Evolutionary conservation across 2,888 invertebrate species (phyloP).

Genomic region (Thereva nobilitata): DNA sequence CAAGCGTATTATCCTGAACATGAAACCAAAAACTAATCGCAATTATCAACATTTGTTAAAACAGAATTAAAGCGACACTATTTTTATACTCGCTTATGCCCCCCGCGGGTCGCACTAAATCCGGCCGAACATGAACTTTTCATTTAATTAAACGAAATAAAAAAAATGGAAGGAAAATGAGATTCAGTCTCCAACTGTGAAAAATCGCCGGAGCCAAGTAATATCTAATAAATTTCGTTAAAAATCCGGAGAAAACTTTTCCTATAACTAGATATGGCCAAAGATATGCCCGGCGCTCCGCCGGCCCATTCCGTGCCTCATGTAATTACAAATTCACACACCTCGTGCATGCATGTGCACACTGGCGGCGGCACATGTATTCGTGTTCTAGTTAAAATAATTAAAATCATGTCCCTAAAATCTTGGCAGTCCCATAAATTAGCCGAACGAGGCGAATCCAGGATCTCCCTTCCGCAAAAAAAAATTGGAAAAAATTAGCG

Average conservation of each 20-base stretch:
- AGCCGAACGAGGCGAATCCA: slow-evolving; percentile 35
- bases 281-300: slow-evolving; percentile 8
- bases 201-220: slow-evolving; percentile 10
- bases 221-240: slow-evolving; percentile 31
- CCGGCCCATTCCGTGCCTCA: slow-evolving; percentile 7
- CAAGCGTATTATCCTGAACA: too few relatives aligned
- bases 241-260: slow-evolving; percentile 26
- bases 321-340: slow-evolving; percentile 7
- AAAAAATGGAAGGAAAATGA: slow-evolving; percentile 17
- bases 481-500: slow-evolving; percentile 30
- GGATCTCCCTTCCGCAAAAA: not conserved
- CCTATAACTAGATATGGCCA: slow-evolving; percentile 30
- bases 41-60: too few relatives aligned
- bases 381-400: slow-evolving; percentile 38
- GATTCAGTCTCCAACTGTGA: slow-evolving; percentile 3
- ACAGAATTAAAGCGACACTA: too few relatives aligned
- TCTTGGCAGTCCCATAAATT: slow-evolving; percentile 42
- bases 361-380: slow-evolving; percentile 26
- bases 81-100: too few relatives aligned
- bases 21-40: too few relatives aligned
- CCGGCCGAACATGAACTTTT: slow-evolving; percentile 22
- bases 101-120: too few relatives aligned
- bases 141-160: slow-evolving; percentile 29
- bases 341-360: too few relatives aligned
- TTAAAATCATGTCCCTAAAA: slow-evolving; percentile 41